Conservation (phyloP, 2,113 vertebrate genomes). For the Pseudorectes ferrugineus region DNA sequence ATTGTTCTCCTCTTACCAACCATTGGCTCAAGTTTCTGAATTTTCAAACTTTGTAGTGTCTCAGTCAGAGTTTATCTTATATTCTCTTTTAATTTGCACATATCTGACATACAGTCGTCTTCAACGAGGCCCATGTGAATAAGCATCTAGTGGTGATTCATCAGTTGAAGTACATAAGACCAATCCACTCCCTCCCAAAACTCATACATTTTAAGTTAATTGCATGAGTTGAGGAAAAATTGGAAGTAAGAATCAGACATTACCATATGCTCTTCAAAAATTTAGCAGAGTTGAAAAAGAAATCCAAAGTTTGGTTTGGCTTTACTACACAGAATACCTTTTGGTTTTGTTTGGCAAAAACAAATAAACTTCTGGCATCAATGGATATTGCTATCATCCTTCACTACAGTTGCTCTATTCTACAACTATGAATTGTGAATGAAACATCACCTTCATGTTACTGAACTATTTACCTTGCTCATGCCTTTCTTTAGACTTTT, state of each 20-base stretch:
- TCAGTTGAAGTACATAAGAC: not conserved
- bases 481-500: not conserved
- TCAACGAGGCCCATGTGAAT: not conserved
- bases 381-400: not conserved
- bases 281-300: not conserved
- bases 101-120: not conserved
- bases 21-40: not conserved
- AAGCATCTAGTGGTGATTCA: not conserved
- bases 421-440: not conserved
- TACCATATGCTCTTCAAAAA: not conserved
- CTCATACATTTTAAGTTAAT: not conserved
- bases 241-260: not conserved
- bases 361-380: not conserved
- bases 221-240: not conserved
- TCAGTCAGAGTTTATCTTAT: not conserved
- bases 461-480: not conserved
- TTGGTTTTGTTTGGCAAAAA: not conserved
- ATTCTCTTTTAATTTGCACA: not conserved
- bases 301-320: not conserved
- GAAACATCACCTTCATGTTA: not conserved
- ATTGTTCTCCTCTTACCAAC: not conserved
- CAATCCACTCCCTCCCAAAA: not conserved
- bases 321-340: not conserved
- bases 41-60: not conserved
- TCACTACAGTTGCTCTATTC: not conserved